Percentiles rank a stretch among this genome's conserved stretches.
These are phyloP conservation scores for Mus pahari DNA, from an alignment of 2,113 vertebrate species.

Conservation along the genomic window DNA sequence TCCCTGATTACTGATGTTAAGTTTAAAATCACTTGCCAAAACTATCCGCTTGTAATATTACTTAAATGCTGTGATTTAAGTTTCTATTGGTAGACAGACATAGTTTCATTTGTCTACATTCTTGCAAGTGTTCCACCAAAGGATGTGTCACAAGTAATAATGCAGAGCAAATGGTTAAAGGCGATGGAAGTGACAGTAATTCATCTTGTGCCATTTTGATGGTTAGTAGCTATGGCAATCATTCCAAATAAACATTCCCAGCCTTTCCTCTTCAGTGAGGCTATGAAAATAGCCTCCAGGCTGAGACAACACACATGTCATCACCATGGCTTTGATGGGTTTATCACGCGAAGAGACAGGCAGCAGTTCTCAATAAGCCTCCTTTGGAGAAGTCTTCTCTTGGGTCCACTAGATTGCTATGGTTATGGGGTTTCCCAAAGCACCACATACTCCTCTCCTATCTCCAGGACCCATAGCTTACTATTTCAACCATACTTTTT, in stretches of 20 bases:
- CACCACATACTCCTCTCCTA: background rate
- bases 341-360: background rate
- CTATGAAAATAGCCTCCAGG: slow-evolving; percentile 64
- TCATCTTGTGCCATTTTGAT: background rate
- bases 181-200: slow-evolving; percentile 2
- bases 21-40: slow-evolving; percentile 13
- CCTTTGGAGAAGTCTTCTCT: background rate
- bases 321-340: background rate
- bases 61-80: slow-evolving; percentile 51
- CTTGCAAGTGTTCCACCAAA: slow-evolving; percentile 21
- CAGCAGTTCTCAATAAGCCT: background rate
- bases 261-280: background rate
- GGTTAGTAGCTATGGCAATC: background rate
- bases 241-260: background rate
- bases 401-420: background rate
- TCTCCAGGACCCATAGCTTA: slow-evolving; percentile 30
- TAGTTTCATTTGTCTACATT: slow-evolving; percentile 48
- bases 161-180: slow-evolving; percentile 50
- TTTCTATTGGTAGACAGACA: slow-evolving; percentile 41
- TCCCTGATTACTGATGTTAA: background rate
- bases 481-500: slow-evolving; percentile 61
- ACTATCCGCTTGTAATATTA: background rate
- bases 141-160: slow-evolving; percentile 54
- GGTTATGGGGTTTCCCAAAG: background rate
- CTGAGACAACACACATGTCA: background rate